A percentile compares a stretch with the other conserved stretches of the same genome.
phyloP scores from a whole-genome alignment of 2,113 vertebrate species.

The Chionodraco myersi region DNA sequence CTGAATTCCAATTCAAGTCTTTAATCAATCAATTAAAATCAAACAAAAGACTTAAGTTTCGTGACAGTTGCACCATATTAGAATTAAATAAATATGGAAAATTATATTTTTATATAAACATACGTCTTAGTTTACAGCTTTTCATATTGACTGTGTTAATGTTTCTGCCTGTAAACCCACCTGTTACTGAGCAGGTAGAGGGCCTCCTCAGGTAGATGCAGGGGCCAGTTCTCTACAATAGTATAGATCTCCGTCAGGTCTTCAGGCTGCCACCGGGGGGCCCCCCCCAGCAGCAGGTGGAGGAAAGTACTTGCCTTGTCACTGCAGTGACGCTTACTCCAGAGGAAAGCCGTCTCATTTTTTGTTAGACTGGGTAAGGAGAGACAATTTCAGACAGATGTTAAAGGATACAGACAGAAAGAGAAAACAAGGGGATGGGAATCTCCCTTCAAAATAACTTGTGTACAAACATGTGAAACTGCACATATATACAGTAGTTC shows the following conservation, averaged over 20 bases:
- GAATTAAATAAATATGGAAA: too few relatives aligned
- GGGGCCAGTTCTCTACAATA: conserved; percentile 82
- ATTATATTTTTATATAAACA: too few relatives aligned
- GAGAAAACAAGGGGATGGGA: neutral
- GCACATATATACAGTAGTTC: neutral
- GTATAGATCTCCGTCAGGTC: conserved; percentile 85
- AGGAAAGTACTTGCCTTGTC: conserved; percentile 82
- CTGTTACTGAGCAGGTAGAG: conserved; percentile 88
- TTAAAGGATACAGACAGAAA: neutral
- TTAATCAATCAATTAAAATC: too few relatives aligned
- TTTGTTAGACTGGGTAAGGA: conserved; percentile 81
- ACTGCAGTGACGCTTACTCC: conserved; percentile 85
- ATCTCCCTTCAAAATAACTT: neutral
- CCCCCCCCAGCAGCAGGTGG: conserved; percentile 86
- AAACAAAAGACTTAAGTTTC: too few relatives aligned
- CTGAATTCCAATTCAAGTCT: too few relatives aligned
- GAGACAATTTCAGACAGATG: neutral
- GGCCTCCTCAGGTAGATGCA: conserved; percentile 84
- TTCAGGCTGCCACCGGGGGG: conserved; percentile 81
- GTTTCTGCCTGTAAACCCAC: conserved; percentile 40
- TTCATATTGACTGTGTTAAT: neutral
- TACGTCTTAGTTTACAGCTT: neutral
- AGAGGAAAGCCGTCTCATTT: conserved; percentile 87
- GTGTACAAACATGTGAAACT: too few relatives aligned
- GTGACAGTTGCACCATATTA: too few relatives aligned